Conservation (phyloP, 2,113 vertebrate genomes). For the Hystrix brachyura region DNA sequence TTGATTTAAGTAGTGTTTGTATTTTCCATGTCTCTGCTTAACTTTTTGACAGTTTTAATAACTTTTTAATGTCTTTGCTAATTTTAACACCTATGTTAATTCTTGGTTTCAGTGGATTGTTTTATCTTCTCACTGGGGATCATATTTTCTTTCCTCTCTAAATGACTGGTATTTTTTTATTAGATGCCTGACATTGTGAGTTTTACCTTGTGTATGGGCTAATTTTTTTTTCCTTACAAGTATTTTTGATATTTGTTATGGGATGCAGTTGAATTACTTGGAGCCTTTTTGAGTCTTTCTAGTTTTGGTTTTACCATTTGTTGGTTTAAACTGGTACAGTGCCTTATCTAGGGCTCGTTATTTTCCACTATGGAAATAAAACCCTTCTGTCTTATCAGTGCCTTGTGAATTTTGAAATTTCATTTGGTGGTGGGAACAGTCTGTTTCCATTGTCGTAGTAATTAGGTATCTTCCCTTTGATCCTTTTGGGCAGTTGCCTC, state of each 20-base stretch:
- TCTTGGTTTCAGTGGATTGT: background rate
- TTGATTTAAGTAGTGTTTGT: slow-evolving; percentile 2
- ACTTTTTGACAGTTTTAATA: background rate
- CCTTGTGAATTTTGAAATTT: background rate
- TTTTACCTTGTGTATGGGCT: slow-evolving; percentile 25
- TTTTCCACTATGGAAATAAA: background rate
- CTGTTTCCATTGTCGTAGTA: background rate
- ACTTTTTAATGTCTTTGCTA: slow-evolving; percentile 27
- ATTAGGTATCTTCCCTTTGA: background rate
- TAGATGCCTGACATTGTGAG: background rate
- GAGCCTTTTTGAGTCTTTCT: background rate
- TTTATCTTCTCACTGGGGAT: background rate
- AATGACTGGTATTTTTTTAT: slow-evolving; percentile 31
- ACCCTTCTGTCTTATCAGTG: background rate
- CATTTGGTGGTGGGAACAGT: background rate
- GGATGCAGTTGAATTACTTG: background rate
- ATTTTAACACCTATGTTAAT: slow-evolving; percentile 1
- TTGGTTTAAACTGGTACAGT: background rate
- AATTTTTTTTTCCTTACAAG: background rate
- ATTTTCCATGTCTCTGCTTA: background rate
- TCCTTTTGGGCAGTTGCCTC: background rate
- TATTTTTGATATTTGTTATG: slow-evolving; percentile 20
- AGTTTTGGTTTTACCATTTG: background rate
- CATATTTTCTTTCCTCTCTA: background rate
- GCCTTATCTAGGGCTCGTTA: background rate